A percentile compares a stretch with the other conserved stretches of the same genome.
These are phyloP conservation scores for Gallinago nigripennis DNA, from an alignment of 2,797 vertebrate species.

Conservation along the genomic window DNA sequence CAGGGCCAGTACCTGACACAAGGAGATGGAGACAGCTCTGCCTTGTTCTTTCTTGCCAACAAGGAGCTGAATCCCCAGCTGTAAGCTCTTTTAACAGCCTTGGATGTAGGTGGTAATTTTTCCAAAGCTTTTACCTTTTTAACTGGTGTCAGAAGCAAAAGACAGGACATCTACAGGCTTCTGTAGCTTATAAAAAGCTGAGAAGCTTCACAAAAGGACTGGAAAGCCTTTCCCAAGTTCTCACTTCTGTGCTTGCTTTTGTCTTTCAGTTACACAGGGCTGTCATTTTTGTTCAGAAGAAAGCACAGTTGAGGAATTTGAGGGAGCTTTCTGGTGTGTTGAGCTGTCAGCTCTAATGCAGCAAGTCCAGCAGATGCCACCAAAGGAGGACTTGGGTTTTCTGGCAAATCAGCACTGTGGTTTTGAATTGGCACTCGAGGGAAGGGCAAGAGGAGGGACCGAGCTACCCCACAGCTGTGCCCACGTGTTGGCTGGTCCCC, in stretches of 20 bases:
- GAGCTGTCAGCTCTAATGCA: background rate
- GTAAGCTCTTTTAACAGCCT: background rate
- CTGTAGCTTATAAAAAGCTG: background rate
- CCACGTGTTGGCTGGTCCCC: accelerated
- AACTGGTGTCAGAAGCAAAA: background rate
- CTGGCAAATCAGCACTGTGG: background rate
- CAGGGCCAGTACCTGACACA: background rate
- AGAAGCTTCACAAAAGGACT: background rate
- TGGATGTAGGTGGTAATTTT: background rate
- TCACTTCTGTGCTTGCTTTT: background rate
- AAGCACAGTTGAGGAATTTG: background rate
- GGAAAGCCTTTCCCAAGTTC: background rate
- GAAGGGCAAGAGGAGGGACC: background rate
- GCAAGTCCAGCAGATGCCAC: background rate
- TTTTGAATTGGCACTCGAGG: background rate
- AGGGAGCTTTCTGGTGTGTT: background rate
- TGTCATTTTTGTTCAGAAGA: background rate
- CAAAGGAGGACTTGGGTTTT: background rate
- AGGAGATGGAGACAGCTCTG: background rate
- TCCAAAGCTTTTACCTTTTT: background rate
- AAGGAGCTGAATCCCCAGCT: background rate
- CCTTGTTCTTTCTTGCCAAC: background rate
- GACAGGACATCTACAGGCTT: background rate
- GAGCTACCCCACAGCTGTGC: background rate
- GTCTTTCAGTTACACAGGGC: background rate